A percentile compares a stretch with the other conserved stretches of the same genome.
These are phyloP conservation scores for Drosophila infuscata DNA, from an alignment of 2,888 invertebrate species.

Conservation along the genomic window DNA sequence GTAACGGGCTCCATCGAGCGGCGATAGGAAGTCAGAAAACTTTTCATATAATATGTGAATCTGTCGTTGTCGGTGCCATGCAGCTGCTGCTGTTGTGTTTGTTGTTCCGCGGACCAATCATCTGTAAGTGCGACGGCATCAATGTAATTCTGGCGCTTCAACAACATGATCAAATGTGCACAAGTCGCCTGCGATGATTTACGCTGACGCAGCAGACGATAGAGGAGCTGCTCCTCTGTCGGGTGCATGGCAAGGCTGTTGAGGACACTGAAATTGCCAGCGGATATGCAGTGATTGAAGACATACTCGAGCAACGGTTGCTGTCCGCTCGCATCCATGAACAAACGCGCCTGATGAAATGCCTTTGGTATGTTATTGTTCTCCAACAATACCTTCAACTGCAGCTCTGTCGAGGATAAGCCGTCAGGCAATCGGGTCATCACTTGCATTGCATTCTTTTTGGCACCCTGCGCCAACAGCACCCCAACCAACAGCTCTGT, in stretches of 20 bases:
- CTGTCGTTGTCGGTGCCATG: constrained; percentile 23
- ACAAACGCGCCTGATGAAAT: constrained; percentile 82
- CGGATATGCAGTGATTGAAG: constrained; percentile 77
- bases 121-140: constrained; percentile 84
- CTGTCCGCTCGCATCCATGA: constrained; percentile 73
- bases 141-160: constrained; percentile 83
- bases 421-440: constrained; percentile 73
- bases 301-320: constrained; percentile 76
- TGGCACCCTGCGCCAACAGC: constrained; percentile 72
- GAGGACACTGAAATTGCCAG: constrained; percentile 77
- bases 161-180: constrained; percentile 82
- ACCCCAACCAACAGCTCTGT: constrained; percentile 80
- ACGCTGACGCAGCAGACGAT: constrained; percentile 74
- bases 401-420: constrained; percentile 70
- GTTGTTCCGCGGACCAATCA: constrained; percentile 71
- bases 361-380: constrained; percentile 84
- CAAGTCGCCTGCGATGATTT: constrained; percentile 76
- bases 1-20: constrained; percentile 83
- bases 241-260: constrained; percentile 81
- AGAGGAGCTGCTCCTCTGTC: constrained; percentile 80
- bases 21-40: constrained; percentile 82
- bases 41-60: constrained; percentile 77
- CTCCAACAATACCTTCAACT: constrained; percentile 80
- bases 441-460: constrained; percentile 78
- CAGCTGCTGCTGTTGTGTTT: constrained; percentile 40